Evolutionary conservation across 30 jellyfish, hydroid and myxozoan species (phyloP).

Genomic region (Chrysaora quinquecirrha): DNA sequence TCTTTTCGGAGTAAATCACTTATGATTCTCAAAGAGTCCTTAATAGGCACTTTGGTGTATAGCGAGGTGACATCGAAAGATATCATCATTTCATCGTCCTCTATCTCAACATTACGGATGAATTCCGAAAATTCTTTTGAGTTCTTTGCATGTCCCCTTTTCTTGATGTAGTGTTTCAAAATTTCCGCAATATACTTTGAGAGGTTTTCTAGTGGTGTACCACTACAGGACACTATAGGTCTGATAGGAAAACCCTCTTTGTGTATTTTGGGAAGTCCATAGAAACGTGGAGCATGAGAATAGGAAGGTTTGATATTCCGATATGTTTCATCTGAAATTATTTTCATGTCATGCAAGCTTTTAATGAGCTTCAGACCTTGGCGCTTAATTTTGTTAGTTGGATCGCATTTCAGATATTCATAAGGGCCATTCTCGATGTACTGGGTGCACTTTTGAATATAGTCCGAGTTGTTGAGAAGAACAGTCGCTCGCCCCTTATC

Average conservation of each 20-base stretch:
- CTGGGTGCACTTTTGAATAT: neutral
- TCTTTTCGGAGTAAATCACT: neutral
- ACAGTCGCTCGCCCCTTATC: neutral
- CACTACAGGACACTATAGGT: conserved; percentile 1
- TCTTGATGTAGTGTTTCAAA: neutral
- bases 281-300: neutral
- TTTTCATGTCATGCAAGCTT: neutral
- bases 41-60: neutral
- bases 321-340: neutral
- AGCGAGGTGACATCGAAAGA: conserved; percentile 1
- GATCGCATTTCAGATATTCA: neutral
- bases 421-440: neutral
- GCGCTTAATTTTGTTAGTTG: neutral
- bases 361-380: neutral
- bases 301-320: neutral
- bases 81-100: neutral
- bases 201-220: neutral
- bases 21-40: neutral
- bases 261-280: neutral
- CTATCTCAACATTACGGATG: neutral
- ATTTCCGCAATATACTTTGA: neutral
- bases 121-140: neutral
- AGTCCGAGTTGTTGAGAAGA: neutral
- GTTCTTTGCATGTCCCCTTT: neutral
- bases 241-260: neutral